Evolutionary conservation across 2,797 vertebrate species (phyloP).

Genomic region (Pangasius mekongensis): DNA sequence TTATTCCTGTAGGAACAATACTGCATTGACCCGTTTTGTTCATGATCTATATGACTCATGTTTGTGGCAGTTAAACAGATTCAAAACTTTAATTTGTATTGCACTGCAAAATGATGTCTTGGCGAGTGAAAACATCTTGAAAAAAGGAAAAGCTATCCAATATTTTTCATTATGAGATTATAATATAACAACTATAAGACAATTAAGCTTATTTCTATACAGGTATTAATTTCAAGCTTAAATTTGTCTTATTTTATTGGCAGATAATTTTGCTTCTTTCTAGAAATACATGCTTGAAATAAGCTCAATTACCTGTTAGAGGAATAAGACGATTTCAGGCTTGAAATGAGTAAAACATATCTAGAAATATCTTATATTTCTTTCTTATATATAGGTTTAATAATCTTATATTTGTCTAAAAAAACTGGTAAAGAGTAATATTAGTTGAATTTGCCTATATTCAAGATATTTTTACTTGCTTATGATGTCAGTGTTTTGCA

Average conservation of each 20-base stretch:
- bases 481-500: neutral
- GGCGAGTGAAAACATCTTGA: neutral
- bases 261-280: neutral
- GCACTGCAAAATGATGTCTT: neutral
- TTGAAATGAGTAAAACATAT: neutral
- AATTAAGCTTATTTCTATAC: neutral
- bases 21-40: neutral
- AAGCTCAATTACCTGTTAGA: neutral
- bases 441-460: neutral
- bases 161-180: neutral
- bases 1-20: slow-evolving; percentile 80
- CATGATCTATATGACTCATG: too few species aligned
- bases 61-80: neutral
- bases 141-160: neutral
- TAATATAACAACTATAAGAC: neutral
- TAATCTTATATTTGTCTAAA: neutral
- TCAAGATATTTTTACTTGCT: neutral
- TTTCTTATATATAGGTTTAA: neutral
- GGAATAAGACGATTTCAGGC: neutral
- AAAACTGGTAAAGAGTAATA: neutral
- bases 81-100: neutral
- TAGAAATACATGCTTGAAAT: neutral
- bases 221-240: neutral
- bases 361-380: neutral
- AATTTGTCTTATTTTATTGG: neutral